Evolutionary conservation across 1,140 invertebrate species (phyloP).

Genomic region (Ceratitis capitata): DNA sequence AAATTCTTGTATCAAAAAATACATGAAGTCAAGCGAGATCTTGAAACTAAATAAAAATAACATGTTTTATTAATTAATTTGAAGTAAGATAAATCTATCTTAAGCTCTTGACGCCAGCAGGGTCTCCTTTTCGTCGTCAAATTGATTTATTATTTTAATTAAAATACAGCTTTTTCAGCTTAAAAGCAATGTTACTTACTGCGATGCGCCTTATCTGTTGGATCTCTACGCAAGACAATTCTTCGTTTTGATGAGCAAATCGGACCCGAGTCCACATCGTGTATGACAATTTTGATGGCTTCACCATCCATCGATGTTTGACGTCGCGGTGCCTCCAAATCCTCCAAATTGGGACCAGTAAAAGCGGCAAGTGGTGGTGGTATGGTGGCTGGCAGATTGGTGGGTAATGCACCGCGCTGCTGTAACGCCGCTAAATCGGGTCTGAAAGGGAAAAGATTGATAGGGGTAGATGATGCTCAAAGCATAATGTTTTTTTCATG

Average conservation of each 20-base stretch:
- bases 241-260: slow-evolving; percentile 75
- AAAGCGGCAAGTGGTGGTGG: slow-evolving; percentile 68
- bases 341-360: slow-evolving; percentile 68
- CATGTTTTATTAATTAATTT: too few species aligned
- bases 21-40: too few species aligned
- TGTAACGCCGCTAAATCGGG: slow-evolving; percentile 79
- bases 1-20: too few species aligned
- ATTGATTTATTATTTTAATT: too few species aligned
- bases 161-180: too few species aligned
- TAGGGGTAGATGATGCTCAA: too few species aligned
- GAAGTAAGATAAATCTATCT: too few species aligned
- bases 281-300: slow-evolving; percentile 91
- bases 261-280: slow-evolving; percentile 83
- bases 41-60: too few species aligned
- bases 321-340: slow-evolving; percentile 71
- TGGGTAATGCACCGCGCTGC: slow-evolving; percentile 67
- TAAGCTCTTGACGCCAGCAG: too few species aligned
- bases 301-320: slow-evolving; percentile 89
- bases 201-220: slow-evolving; percentile 84
- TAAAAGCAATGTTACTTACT: slow-evolving; percentile 79
- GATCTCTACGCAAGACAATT: slow-evolving; percentile 79
- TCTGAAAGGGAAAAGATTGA: slow-evolving; percentile 62
- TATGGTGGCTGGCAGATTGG: slow-evolving; percentile 67
- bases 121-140: too few species aligned
- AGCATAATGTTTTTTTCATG: too few species aligned